phyloP scores from a whole-genome alignment of 2,888 invertebrate species.

The Eristalis tenax region DNA sequence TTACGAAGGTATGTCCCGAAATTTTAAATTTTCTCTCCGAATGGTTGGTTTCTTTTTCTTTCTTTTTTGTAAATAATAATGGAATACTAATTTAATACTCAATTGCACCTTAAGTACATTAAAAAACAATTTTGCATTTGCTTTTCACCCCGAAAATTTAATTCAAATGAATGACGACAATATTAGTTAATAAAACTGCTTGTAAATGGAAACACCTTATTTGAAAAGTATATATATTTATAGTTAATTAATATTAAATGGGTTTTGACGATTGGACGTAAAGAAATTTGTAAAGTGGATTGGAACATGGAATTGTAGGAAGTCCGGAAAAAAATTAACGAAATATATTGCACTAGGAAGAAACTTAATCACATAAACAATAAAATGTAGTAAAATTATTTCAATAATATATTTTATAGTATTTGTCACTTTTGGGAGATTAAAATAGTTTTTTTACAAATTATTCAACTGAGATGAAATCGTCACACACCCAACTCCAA shows the following conservation, averaged over 20 bases:
- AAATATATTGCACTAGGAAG: constrained; percentile 1
- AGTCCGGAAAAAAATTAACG: neutral
- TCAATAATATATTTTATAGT: constrained; percentile 46
- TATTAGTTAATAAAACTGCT: neutral
- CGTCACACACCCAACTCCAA: constrained; percentile 73
- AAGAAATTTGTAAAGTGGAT: neutral
- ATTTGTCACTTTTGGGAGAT: constrained; percentile 30
- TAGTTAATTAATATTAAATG: constrained; percentile 8
- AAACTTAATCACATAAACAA: constrained; percentile 10
- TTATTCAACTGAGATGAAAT: constrained; percentile 33
- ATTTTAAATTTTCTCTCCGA: neutral
- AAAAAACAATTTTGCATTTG: neutral
- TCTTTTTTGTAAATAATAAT: neutral
- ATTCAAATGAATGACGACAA: neutral
- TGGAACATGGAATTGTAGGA: constrained; percentile 21
- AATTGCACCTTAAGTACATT: constrained; percentile 5
- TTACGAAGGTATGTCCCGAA: neutral
- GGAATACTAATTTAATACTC: neutral
- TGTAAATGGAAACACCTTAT: neutral
- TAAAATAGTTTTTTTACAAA: constrained; percentile 31
- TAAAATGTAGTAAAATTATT: constrained; percentile 1
- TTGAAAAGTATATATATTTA: neutral
- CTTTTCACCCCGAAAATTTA: neutral
- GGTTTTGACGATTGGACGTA: neutral
- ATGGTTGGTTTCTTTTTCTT: neutral